These are phyloP conservation scores for Aphrocallistes beatrix DNA, from an alignment of 37 sponge, comb jelly and placozoan genomes.

Conservation along the genomic window DNA sequence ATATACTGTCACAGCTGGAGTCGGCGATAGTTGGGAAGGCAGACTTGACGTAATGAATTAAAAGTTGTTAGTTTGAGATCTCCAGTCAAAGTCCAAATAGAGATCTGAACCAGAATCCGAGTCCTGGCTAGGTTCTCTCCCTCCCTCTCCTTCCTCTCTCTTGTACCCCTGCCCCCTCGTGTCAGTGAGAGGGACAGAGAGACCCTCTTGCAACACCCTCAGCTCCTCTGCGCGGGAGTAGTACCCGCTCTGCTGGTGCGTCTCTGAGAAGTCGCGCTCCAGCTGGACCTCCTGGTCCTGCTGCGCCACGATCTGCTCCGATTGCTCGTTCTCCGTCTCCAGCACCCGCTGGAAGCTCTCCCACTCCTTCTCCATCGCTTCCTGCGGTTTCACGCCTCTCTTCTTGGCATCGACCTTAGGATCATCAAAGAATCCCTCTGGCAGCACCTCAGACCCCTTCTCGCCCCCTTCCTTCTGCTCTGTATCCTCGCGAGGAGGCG, in stretches of 20 bases:
- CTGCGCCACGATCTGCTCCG: background rate
- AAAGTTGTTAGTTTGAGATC: background rate
- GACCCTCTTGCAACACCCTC: background rate
- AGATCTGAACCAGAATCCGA: background rate
- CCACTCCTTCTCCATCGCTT: constrained; percentile 65
- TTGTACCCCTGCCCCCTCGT: too few relatives aligned
- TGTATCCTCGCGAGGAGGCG: background rate
- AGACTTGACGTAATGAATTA: too few relatives aligned
- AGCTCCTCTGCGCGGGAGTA: background rate
- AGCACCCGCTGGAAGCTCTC: constrained; percentile 79
- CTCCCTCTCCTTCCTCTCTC: too few relatives aligned
- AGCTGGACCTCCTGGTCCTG: constrained; percentile 1
- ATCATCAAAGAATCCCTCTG: constrained; percentile 93
- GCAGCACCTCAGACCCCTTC: constrained; percentile 29
- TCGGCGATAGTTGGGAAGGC: too few relatives aligned
- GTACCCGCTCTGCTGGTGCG: background rate
- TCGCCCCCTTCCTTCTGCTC: background rate
- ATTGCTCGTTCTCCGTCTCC: constrained; percentile 44
- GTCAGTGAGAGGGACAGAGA: too few relatives aligned
- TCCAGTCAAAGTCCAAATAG: background rate
- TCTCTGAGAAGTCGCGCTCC: background rate
- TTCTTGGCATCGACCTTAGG: constrained; percentile 78
- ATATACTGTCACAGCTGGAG: too few relatives aligned
- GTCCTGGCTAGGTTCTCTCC: background rate
- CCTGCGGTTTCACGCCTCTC: constrained; percentile 67